These are phyloP conservation scores for Drosophila arawakana DNA, from an alignment of 1,140 invertebrate species.

Conservation along the genomic window DNA sequence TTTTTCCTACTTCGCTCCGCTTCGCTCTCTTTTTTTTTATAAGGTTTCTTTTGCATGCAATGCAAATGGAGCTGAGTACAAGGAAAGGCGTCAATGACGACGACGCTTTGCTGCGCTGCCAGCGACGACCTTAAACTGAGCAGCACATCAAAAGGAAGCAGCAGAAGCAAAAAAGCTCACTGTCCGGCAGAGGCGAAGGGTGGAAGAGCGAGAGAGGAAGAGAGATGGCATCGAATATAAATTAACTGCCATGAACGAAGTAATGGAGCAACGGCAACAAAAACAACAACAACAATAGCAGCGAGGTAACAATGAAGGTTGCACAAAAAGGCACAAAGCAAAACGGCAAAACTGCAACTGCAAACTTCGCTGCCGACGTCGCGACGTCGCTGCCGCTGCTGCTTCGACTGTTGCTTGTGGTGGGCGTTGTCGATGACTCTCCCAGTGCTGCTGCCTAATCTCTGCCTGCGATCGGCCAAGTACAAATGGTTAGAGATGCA, in stretches of 20 bases:
- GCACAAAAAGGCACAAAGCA: constrained; percentile 71
- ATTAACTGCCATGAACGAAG: constrained; percentile 74
- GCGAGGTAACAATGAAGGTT: constrained; percentile 71
- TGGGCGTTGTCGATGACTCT: constrained; percentile 49
- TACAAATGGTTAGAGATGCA: constrained; percentile 79
- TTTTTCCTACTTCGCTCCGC: not conserved
- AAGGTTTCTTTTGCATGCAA: constrained; percentile 56
- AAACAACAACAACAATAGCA: constrained; percentile 31
- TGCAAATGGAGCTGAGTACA: constrained; percentile 63
- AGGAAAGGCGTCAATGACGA: constrained; percentile 76
- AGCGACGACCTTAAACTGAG: constrained; percentile 51
- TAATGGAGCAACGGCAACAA: constrained; percentile 69
- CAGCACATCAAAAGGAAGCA: constrained; percentile 66
- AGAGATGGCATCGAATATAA: constrained; percentile 78
- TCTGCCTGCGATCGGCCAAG: constrained; percentile 70
- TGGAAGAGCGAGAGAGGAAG: constrained; percentile 7
- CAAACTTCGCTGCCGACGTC: constrained; percentile 26
- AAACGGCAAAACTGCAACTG: constrained; percentile 61
- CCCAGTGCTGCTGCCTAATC: constrained; percentile 47
- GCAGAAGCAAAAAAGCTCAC: constrained; percentile 20
- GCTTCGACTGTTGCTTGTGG: constrained; percentile 51
- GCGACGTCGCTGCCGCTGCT: constrained; percentile 11
- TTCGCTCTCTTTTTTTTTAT: constrained; percentile 15
- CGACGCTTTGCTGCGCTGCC: constrained; percentile 34
- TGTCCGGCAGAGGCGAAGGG: constrained; percentile 13